Evolutionary conservation across 2,888 invertebrate genomes (phyloP).

Genomic region (Blastobasis lacticolella): DNA sequence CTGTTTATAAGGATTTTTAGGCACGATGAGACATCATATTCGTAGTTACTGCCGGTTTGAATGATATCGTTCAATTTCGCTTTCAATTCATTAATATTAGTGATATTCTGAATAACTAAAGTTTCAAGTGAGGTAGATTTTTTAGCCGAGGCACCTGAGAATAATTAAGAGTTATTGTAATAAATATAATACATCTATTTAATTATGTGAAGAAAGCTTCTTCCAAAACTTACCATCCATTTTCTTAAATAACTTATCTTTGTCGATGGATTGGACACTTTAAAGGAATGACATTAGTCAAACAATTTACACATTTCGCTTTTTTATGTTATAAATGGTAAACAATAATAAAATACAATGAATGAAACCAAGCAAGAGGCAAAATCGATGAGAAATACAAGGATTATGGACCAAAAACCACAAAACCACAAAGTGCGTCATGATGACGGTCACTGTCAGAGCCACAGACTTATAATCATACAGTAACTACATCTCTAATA

Average conservation of each 20-base stretch:
- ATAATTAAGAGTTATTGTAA: neutral
- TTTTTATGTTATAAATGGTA: too few species aligned
- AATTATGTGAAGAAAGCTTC: neutral
- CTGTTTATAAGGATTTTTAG: constrained; percentile 53
- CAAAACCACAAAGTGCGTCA: too few species aligned
- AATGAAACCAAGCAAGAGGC: too few species aligned
- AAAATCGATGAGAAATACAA: too few species aligned
- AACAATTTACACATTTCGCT: too few species aligned
- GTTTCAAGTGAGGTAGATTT: constrained; percentile 57
- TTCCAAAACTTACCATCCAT: constrained; percentile 13
- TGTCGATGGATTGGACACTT: too few species aligned
- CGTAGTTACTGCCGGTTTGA: constrained; percentile 54
- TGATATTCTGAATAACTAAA: constrained; percentile 55
- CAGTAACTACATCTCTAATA: too few species aligned
- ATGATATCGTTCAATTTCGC: constrained; percentile 61
- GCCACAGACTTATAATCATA: too few species aligned
- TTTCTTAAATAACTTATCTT: neutral
- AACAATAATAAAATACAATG: too few species aligned
- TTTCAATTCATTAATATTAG: constrained; percentile 55
- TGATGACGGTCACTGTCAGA: too few species aligned
- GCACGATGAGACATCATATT: constrained; percentile 58
- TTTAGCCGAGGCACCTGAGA: constrained; percentile 47
- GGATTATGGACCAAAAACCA: too few species aligned
- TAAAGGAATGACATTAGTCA: too few species aligned
- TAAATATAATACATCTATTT: neutral